Base-by-base conservation (phyloP, 2,797 vertebrate species). In the Labeo calbasu region DNA sequence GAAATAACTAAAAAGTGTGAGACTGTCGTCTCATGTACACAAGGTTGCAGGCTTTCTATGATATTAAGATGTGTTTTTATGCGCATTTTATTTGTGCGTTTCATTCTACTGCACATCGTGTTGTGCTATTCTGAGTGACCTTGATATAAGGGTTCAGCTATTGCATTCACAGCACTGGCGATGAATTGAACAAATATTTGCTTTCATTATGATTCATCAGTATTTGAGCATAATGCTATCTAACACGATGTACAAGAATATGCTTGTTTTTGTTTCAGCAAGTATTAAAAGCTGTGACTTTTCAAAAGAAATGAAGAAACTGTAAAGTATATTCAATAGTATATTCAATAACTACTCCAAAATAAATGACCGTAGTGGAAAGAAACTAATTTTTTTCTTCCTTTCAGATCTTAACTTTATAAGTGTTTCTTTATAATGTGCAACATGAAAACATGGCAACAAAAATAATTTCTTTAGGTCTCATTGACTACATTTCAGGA, bases 151-250 rank as follows among this genome's bases (percentile, higher is more conserved):
- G 13, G 28, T 63, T 53, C 32, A 25, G 61, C 48, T 66, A 23
- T 63, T 61, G 61, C 46, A 65, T 65, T 11, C 32, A 53, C 32
- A 15, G 23, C 43, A 65, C 23, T 28, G 40, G 28, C 0, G 5
- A 82, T 53, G 48, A 82, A 82, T 53, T 40, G 66, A 70, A 32
- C 5, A 7, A 19, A 17, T 23, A 48, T 48, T 78, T 63, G n/a
- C 53, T 76, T 43, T 72, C 11, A 21, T 72, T 36, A 48, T 51
- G 59, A 82, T 53, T 75, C 46, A 53, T 82, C 48, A 25, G 46
- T 51, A 19, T 63, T 72, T 82, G 59, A 82, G 48, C 1, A 23
- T 25, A 63, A 40, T 69, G 8, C 50, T n/a, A 43, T 80, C 25
- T 40, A n/a, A 55, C 21, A 23, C 23, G 17, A 17, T 51, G 14